phyloP scores from a whole-genome alignment of 2,888 invertebrate species.

The Cylloceria caligata region DNA sequence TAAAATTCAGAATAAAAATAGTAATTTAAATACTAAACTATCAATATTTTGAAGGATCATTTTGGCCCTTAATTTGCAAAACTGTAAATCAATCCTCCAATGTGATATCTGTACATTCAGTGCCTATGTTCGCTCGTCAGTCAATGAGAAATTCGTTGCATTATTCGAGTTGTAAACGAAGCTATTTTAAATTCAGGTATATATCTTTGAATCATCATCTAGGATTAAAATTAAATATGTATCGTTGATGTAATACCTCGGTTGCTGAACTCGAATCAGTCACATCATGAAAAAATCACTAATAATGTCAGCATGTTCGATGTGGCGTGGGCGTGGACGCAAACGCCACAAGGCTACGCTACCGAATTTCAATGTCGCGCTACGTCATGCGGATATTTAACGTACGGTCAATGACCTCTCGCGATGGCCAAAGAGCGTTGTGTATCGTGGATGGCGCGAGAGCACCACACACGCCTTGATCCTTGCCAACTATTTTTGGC shows the following conservation, averaged over 20 bases:
- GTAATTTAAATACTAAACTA: neutral
- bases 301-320: neutral
- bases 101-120: too few relatives aligned
- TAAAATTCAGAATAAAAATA: neutral
- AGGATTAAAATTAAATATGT: neutral
- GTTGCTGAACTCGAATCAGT: neutral
- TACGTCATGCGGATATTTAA: slow-evolving; percentile 56
- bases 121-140: too few relatives aligned
- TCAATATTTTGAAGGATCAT: neutral
- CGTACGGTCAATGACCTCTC: slow-evolving; percentile 61
- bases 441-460: slow-evolving; percentile 12
- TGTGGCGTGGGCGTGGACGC: slow-evolving; percentile 39
- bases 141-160: too few relatives aligned
- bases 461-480: neutral
- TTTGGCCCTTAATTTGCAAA: neutral
- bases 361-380: slow-evolving; percentile 66
- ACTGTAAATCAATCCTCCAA: too few relatives aligned
- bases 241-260: slow-evolving; percentile 3
- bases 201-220: neutral
- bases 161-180: too few relatives aligned
- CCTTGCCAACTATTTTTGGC: slow-evolving; percentile 62
- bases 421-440: slow-evolving; percentile 33
- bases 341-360: slow-evolving; percentile 30
- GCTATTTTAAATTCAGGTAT: neutral
- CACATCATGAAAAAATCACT: slow-evolving; percentile 6